These are phyloP conservation scores for Scaptomyza graminum DNA, from an alignment of 1,140 invertebrate genomes.

Conservation along the genomic window DNA sequence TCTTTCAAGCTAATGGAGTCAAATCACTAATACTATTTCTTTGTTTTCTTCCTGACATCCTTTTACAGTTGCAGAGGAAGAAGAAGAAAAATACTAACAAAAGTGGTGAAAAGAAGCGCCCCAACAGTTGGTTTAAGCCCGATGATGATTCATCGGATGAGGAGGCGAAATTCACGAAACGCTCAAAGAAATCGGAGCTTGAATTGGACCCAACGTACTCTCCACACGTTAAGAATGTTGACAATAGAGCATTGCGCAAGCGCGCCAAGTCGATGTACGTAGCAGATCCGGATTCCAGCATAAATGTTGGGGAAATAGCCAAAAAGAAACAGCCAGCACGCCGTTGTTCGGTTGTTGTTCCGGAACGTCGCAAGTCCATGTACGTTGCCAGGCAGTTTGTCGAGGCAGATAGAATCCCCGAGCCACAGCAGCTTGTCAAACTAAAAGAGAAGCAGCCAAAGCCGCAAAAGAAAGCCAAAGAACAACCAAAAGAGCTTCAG, in stretches of 20 bases:
- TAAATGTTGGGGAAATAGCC: too few relatives aligned
- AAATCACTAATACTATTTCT: constrained; percentile 44
- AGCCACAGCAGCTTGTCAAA: too few relatives aligned
- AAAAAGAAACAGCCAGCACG: neutral
- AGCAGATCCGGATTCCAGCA: neutral
- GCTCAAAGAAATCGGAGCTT: neutral
- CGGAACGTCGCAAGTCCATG: neutral
- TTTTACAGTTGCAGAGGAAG: too few relatives aligned
- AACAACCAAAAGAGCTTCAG: too few relatives aligned
- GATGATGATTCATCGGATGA: neutral
- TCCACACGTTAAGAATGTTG: too few relatives aligned
- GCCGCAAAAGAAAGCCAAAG: too few relatives aligned
- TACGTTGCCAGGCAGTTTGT: constrained; percentile 1
- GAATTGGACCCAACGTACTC: too few relatives aligned
- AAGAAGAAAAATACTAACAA: too few relatives aligned
- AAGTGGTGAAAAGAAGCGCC: neutral
- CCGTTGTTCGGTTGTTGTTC: neutral
- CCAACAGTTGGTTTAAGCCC: neutral
- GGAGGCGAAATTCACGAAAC: neutral
- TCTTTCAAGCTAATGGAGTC: neutral
- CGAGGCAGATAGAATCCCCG: neutral
- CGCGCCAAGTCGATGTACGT: constrained; percentile 24
- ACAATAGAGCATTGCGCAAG: neutral
- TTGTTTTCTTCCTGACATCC: constrained; percentile 1
- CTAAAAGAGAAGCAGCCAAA: too few relatives aligned